Base-by-base conservation (phyloP, 2,113 vertebrate species). In the Hystrix brachyura region DNA sequence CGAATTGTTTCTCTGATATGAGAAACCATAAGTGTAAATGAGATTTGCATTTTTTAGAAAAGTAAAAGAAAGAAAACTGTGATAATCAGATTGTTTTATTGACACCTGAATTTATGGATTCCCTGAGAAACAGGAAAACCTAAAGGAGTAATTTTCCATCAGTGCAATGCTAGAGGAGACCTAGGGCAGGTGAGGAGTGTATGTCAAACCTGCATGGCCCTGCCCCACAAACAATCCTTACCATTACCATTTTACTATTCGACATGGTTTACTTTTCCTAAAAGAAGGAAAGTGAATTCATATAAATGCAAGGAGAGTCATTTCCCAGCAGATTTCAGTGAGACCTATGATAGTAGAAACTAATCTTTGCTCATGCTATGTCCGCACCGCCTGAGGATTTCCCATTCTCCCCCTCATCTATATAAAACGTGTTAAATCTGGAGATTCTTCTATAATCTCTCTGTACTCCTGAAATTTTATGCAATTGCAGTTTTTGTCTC, bases 271-370 rank as follows among this genome's bases (percentile, higher is more conserved):
- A 8, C 11, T 84, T 78, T 86, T 64, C 51, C 34, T 23, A 76
- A 74, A 90, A 55, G 2, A 84, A 17, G n/a, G 34, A 43, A 87
- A 83, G 32, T 38, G 57, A 79, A 83, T 76, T 62, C 1, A 38
- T 29, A 80, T 79, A 46, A 83, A 74, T 48, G 4, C 15, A 80
- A 78, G 3, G 29, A 48, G 21, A 11, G 59, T 3, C 13, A 65
- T 82, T 67, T 92, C 69, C 46, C 29, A 87, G 53, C 1, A 84
- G 93, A 91, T 78, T 59, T 86, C 32, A 64, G 23, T 85, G 21
- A 94, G 55, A 88, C 32, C 5, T 72, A 88, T 72, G 43, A 23
- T 25, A 81, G 71, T 34, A 13, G 25, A 93, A 96, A 93, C 4
- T 62, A 92, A 7, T 34, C 17, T 62, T 21, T 64, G 10, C 9